Conservation (phyloP, 2,113 vertebrate species). For the zebrafish (Danio rerio) region DNA sequence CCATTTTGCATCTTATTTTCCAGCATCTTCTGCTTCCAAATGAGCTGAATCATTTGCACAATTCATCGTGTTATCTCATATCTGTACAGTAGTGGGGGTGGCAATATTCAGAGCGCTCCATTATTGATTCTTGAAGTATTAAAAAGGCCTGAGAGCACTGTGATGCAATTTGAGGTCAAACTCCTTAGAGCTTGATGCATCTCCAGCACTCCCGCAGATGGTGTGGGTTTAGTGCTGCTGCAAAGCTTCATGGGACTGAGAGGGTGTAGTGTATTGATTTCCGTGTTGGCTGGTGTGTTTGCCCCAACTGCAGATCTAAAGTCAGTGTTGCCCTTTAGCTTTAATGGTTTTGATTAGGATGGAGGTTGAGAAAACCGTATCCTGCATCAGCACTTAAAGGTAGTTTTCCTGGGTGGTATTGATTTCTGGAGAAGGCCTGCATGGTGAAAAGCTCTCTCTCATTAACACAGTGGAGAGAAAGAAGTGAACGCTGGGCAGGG, state of each 20-base stretch:
- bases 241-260: constrained; percentile 70
- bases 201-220: constrained; percentile 56
- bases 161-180: constrained; percentile 70
- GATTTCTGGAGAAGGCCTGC: constrained; percentile 36
- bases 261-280: constrained; percentile 76
- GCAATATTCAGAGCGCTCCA: constrained; percentile 30
- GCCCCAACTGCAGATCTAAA: constrained; percentile 15
- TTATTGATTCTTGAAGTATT: constrained; percentile 43
- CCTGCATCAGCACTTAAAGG: constrained; percentile 44
- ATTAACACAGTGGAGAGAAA: constrained; percentile 30
- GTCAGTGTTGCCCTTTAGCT: constrained; percentile 43
- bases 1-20: constrained; percentile 7
- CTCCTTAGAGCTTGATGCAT: constrained; percentile 64
- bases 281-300: constrained; percentile 66
- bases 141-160: constrained; percentile 52
- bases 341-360: constrained; percentile 47
- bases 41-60: constrained; percentile 27
- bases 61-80: not conserved
- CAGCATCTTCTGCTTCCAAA: not conserved
- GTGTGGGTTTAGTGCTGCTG: constrained; percentile 55
- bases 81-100: constrained; percentile 6
- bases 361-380: constrained; percentile 41
- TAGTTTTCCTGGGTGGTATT: constrained; percentile 30
- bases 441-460: constrained; percentile 33
- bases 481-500: not conserved